Conservation (phyloP, 1,140 invertebrate species). For the Trachelipus rathkii region DNA sequence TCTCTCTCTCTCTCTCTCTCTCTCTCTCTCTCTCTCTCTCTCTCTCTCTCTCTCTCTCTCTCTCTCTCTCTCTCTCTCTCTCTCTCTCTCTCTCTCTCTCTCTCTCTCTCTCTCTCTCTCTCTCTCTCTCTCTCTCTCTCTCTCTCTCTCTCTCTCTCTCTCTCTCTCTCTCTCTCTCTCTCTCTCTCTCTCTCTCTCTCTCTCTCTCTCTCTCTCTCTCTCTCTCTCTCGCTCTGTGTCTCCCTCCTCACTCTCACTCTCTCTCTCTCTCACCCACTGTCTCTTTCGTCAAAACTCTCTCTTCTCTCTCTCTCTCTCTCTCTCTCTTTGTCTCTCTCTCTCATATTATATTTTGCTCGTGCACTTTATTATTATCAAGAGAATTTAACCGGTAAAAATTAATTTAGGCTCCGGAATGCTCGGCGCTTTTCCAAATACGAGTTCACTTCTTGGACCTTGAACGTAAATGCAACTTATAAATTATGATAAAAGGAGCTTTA, state of each 20-base stretch:
- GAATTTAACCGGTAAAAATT: too few relatives aligned
- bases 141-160: conserved; percentile 8
- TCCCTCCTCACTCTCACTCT: neutral
- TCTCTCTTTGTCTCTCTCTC: too few relatives aligned
- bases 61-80: neutral
- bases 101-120: conserved; percentile 11
- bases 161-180: neutral
- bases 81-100: neutral
- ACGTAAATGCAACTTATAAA: too few relatives aligned
- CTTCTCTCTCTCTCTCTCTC: neutral
- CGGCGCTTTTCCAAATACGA: too few relatives aligned
- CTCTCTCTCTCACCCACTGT: neutral
- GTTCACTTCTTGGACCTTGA: too few relatives aligned
- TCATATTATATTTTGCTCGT: too few relatives aligned
- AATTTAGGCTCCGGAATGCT: too few relatives aligned
- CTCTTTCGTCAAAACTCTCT: neutral
- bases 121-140: conserved; percentile 11
- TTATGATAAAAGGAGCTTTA: too few relatives aligned
- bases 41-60: neutral
- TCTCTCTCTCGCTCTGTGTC: neutral
- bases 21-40: neutral
- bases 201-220: neutral
- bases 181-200: too few relatives aligned
- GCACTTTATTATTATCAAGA: too few relatives aligned
- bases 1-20: too few relatives aligned